Percentiles rank a stretch among this genome's conserved stretches.
phyloP scores from a whole-genome alignment of 2,113 vertebrate genomes.

The Pseudonaja textilis region DNA sequence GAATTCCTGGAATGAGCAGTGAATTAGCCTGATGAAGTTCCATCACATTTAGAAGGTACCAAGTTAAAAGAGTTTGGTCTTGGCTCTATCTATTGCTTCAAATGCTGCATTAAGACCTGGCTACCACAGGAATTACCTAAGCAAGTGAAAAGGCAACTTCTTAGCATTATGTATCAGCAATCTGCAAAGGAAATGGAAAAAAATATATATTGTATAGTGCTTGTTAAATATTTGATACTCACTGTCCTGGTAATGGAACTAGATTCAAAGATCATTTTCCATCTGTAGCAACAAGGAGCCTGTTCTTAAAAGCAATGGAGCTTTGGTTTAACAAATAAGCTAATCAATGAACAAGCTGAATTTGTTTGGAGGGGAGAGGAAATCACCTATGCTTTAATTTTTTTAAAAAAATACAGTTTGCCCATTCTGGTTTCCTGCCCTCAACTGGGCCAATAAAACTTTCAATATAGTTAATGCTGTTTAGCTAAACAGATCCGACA shows the following conservation, averaged over 20 bases:
- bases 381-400: slow-evolving; percentile 66
- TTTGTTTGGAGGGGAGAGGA: slow-evolving; percentile 47
- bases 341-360: slow-evolving; percentile 72
- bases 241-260: slow-evolving; percentile 50
- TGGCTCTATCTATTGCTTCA: neutral
- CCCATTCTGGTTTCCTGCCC: slow-evolving; percentile 70
- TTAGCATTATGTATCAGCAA: slow-evolving; percentile 55
- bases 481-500: slow-evolving; percentile 77
- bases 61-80: neutral
- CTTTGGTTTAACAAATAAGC: slow-evolving; percentile 71
- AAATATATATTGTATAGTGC: slow-evolving; percentile 43
- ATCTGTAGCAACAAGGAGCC: slow-evolving; percentile 61
- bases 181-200: slow-evolving; percentile 53
- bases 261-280: slow-evolving; percentile 55
- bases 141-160: slow-evolving; percentile 56
- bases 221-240: slow-evolving; percentile 65
- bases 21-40: neutral
- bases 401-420: slow-evolving; percentile 68
- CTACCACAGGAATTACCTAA: slow-evolving; percentile 11
- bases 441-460: slow-evolving; percentile 74
- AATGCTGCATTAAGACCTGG: slow-evolving; percentile 28
- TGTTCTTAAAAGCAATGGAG: slow-evolving; percentile 72
- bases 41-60: neutral
- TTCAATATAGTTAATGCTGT: slow-evolving; percentile 72
- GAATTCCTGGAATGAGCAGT: too few species aligned